Conservation (phyloP, 2,113 vertebrate genomes). For the Otocyon megalotis region DNA sequence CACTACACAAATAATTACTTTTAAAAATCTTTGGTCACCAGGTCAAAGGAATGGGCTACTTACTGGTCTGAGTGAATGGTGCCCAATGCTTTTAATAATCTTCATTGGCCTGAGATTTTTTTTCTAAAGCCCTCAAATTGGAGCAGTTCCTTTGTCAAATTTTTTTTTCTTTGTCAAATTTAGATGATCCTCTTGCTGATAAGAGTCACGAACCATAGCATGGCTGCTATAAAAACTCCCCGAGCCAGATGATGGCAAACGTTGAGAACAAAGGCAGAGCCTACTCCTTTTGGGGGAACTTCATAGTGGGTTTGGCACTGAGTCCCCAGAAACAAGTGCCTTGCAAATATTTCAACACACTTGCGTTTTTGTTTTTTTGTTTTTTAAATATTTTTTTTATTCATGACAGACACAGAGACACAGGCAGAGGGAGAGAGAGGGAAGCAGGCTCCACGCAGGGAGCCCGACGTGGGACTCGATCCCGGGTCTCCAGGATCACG, state of each 20-base stretch:
- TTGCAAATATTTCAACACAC: not conserved
- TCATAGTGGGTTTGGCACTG: not conserved
- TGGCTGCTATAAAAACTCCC: not conserved
- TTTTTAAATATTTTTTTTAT: too few species aligned
- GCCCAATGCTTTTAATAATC: constrained; percentile 28
- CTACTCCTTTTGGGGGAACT: not conserved
- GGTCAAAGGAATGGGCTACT: not conserved
- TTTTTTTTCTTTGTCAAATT: constrained; percentile 9
- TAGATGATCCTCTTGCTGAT: not conserved
- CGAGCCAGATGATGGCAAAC: not conserved
- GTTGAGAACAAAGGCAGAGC: not conserved
- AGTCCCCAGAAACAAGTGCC: not conserved
- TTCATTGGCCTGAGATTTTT: not conserved
- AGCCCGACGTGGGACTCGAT: too few species aligned
- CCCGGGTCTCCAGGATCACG: too few species aligned
- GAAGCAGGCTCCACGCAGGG: too few species aligned
- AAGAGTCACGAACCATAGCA: not conserved
- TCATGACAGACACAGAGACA: too few species aligned
- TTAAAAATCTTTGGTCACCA: not conserved
- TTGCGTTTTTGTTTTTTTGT: constrained; percentile 47
- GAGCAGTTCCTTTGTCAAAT: constrained; percentile 23
- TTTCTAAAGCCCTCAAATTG: not conserved
- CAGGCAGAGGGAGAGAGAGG: too few species aligned
- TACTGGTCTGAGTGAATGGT: not conserved
- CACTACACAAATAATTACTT: constrained; percentile 8